phyloP scores from a whole-genome alignment of 2,888 invertebrate genomes.

The Rhimphoctona megacephalus region DNA sequence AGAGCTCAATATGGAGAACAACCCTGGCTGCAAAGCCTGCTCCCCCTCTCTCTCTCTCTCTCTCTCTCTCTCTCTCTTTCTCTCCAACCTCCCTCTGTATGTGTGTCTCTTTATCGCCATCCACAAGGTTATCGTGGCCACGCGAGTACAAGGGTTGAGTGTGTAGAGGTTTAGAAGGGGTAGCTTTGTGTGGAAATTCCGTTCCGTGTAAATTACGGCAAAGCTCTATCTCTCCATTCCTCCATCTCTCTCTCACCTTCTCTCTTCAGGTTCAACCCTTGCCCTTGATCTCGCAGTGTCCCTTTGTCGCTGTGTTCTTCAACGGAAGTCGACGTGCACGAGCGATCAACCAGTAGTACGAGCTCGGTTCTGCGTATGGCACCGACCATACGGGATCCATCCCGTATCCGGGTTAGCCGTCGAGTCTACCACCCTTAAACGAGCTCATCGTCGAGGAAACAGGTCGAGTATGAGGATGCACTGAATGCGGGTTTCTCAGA shows the following conservation, averaged over 20 bases:
- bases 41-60: background rate
- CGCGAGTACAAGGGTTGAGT: slow-evolving; percentile 46
- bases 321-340: slow-evolving; percentile 47
- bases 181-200: slow-evolving; percentile 69
- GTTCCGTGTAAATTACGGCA: slow-evolving; percentile 67
- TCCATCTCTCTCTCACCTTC: background rate
- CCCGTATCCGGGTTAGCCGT: slow-evolving; percentile 59
- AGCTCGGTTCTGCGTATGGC: slow-evolving; percentile 26
- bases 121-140: slow-evolving; percentile 62
- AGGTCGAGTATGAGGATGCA: background rate
- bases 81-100: background rate
- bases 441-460: slow-evolving; percentile 20
- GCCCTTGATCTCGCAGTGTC: slow-evolving; percentile 28
- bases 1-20: slow-evolving; percentile 51
- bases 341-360: slow-evolving; percentile 15
- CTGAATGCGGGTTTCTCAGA: slow-evolving; percentile 43
- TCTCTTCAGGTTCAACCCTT: slow-evolving; percentile 21
- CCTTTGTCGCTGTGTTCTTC: slow-evolving; percentile 61
- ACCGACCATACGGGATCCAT: slow-evolving; percentile 46
- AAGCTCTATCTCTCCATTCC: slow-evolving; percentile 45
- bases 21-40: slow-evolving; percentile 37
- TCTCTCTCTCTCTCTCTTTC: background rate
- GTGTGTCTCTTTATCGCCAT: slow-evolving; percentile 16
- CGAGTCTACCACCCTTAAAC: slow-evolving; percentile 16
- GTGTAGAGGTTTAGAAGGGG: slow-evolving; percentile 34